Conservation (phyloP, 2,888 invertebrate species). For the Aleiodes leptofemur region DNA sequence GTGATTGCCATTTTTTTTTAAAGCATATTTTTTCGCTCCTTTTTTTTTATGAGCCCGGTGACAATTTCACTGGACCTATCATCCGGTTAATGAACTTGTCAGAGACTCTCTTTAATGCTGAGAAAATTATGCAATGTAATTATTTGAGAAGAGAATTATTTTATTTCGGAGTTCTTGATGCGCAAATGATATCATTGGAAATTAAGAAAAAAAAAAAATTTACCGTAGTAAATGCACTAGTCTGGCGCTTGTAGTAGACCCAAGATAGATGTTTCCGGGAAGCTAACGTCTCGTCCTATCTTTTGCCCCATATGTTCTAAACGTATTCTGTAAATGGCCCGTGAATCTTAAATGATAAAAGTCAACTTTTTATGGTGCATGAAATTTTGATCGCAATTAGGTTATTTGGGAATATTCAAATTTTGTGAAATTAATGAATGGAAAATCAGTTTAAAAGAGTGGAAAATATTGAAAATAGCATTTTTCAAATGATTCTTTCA, state of each 20-base stretch:
- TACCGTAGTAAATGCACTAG: conserved; percentile 49
- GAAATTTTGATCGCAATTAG: conserved; percentile 14
- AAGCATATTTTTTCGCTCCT: conserved; percentile 5
- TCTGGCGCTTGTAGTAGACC: conserved; percentile 51
- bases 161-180: conserved; percentile 23
- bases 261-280: conserved; percentile 67
- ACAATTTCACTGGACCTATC: conserved; percentile 38
- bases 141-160: not conserved
- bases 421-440: too few relatives aligned
- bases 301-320: conserved; percentile 64
- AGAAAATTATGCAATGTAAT: conserved; percentile 36
- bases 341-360: conserved; percentile 61
- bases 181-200: conserved; percentile 8
- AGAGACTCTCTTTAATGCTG: conserved; percentile 15
- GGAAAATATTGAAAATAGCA: too few relatives aligned
- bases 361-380: conserved; percentile 9
- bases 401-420: too few relatives aligned
- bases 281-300: conserved; percentile 62
- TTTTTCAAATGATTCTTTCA: too few relatives aligned
- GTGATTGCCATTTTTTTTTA: conserved; percentile 16
- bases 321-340: conserved; percentile 63
- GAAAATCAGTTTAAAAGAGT: too few relatives aligned
- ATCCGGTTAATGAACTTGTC: conserved; percentile 43
- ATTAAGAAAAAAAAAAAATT: conserved; percentile 35
- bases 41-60: conserved; percentile 36